Evolutionary conservation across 2,888 invertebrate genomes (phyloP).

Genomic region (Synergus laeviventris): DNA sequence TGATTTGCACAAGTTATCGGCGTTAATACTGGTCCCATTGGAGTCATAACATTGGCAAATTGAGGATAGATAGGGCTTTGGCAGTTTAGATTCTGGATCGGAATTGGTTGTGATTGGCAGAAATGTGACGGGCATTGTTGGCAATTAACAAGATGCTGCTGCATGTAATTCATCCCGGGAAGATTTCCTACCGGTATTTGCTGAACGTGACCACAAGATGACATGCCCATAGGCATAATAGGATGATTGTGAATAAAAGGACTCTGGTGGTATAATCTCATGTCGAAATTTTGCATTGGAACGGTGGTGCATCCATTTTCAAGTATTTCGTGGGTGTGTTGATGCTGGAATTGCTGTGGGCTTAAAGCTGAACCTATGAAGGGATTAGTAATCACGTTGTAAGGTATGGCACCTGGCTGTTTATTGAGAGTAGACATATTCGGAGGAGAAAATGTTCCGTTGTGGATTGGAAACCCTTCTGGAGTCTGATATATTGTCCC

Average conservation of each 20-base stretch:
- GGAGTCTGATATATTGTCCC: not conserved
- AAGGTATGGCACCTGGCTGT: not conserved
- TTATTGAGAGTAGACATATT: not conserved
- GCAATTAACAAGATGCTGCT: constrained; percentile 1
- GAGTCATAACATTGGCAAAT: constrained; percentile 4
- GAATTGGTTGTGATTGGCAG: not conserved
- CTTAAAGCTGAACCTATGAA: not conserved
- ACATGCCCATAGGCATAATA: not conserved
- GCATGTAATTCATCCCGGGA: not conserved
- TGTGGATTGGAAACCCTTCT: not conserved
- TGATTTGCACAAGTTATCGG: not conserved
- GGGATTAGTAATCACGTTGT: not conserved
- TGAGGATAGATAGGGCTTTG: constrained; percentile 5
- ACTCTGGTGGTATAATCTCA: not conserved
- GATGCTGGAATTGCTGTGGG: not conserved
- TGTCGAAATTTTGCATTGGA: constrained; percentile 8
- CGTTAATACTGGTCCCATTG: not conserved
- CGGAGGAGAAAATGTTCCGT: not conserved
- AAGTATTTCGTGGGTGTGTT: not conserved
- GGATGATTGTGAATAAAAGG: not conserved
- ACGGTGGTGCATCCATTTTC: not conserved
- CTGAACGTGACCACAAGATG: not conserved
- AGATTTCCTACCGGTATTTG: not conserved
- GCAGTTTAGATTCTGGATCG: constrained; percentile 3
- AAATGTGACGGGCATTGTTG: not conserved